Evolutionary conservation across 2,797 vertebrate genomes (phyloP).

Genomic region (Monodelphis domestica): DNA sequence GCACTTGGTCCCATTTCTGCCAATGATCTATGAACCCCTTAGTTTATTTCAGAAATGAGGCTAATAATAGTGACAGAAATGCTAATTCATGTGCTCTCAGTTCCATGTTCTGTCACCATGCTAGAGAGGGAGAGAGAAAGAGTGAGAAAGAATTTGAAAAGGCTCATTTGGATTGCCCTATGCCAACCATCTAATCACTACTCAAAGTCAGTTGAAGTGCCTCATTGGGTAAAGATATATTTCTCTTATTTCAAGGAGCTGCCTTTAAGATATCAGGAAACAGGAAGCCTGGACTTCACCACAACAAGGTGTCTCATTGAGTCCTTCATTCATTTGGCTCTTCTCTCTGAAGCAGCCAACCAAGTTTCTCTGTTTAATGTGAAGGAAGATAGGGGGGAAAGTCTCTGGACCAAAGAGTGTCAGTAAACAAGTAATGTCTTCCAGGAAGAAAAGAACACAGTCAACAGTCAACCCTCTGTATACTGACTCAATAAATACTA

Average conservation of each 20-base stretch:
- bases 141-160: too few relatives aligned
- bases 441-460: background rate
- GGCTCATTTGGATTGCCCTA: background rate
- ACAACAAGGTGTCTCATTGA: background rate
- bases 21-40: background rate
- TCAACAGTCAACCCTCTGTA: background rate
- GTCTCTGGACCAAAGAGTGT: background rate
- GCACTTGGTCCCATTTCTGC: background rate
- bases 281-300: background rate
- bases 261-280: background rate
- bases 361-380: background rate
- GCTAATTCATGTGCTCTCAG: background rate
- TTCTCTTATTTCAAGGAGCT: background rate
- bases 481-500: conserved; percentile 19
- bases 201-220: background rate
- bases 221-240: background rate
- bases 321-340: background rate
- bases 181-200: background rate
- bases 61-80: background rate
- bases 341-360: background rate
- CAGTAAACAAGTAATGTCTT: background rate
- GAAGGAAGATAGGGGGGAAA: conserved; percentile 14
- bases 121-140: background rate
- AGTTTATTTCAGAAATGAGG: background rate
- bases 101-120: background rate